Base-by-base conservation (phyloP, 1,140 invertebrate species). In the Mercenaria mercenaria region DNA sequence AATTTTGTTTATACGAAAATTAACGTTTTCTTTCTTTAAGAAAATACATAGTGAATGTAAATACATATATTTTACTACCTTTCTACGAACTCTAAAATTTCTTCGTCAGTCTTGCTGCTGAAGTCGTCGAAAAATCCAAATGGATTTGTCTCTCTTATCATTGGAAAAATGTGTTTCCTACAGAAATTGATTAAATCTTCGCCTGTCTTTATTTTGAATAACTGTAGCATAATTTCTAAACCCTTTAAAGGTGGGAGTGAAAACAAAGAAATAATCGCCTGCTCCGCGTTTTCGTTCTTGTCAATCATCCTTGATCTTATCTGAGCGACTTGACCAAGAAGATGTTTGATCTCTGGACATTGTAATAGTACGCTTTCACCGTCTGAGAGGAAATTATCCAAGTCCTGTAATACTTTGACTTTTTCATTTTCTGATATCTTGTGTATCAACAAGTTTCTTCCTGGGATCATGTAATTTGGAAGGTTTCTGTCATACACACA, bases 391-490 rank as follows among this genome's bases (percentile, higher is more conserved):
- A 11, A 56, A 23, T 20, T 56, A 4, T 56, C 52, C 6, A 56
- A 11, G 23, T 56, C 15, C 20, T 56, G 10, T 4, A 56, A 23
- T 56, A 56, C 52, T 3, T 56, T 56, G 6, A 4, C 23, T 20
- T 23, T 56, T 56, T 56, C 52, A 23, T 3, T 56, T 15, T 74
- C 34, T 11, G 69, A 39, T n/a, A 74, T n/a, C n/a, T 79, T 79
- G 23, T 41, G 15, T 23, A 4, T 52, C 10, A 39, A 52, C 4
- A 79, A 23, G 32, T 83, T 83, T 26, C 81, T 34, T 15, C 26
- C 39, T 11, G 61, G 81, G 13, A 84, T 69, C 81, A 84, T 84
- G 29, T 84, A 84, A 59, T 50, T 69, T 29, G 61, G 61, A 39
- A 84, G 61, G 10, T 72, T 10, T 23, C 52, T 23, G 0, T 34